Base-by-base conservation (phyloP, 2,797 vertebrate species). In the Gambusia yucatana region DNA sequence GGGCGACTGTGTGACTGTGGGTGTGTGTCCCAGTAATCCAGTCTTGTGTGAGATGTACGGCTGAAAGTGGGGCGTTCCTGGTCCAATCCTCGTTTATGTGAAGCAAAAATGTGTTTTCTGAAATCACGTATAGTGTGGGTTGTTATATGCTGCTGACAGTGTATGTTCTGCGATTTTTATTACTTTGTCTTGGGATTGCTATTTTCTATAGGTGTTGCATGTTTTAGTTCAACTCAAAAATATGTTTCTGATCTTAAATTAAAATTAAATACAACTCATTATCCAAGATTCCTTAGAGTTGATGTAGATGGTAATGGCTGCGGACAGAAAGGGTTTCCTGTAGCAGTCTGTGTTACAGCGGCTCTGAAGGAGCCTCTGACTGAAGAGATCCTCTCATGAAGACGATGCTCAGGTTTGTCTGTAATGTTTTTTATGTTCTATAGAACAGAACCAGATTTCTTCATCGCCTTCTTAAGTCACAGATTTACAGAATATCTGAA, bases 61-160 rank as follows among this genome's bases (percentile, higher is more conserved):
- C 47, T 67, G 36, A 78, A 81, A 73, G 69, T 2, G 48, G 72
- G 59, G 16, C 1, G 28, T 57, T 75, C 46, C 33, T 4, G 17
- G 30, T 48, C 61, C 22, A 41, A 76, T 59, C 48, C 77, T 86
- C 0, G 82, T 89, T 82, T 84, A 76, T 82, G 80, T 22, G 28
- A 61, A 55, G 71, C 72, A 41, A 63, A 22, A 6, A 72, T 57
- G 67, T 10, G 43, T 72, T 30, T 78, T 48, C 30, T 78, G 17
- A n/a, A 13, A 55, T 39, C 69, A 41, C 41, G 72, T 55, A 22
- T 3, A 14, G 65, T 69, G 20, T 13, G 39, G 65, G 39, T 25
- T 3, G 4, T 28, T n/a, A 14, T 22, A 8, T 50, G 36, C 36
- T 22, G 36, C 6, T 3, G 7, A 63, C 59, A 7, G 30, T 9